phyloP scores from a whole-genome alignment of 2,113 vertebrate species.

The Tor tambroides region DNA sequence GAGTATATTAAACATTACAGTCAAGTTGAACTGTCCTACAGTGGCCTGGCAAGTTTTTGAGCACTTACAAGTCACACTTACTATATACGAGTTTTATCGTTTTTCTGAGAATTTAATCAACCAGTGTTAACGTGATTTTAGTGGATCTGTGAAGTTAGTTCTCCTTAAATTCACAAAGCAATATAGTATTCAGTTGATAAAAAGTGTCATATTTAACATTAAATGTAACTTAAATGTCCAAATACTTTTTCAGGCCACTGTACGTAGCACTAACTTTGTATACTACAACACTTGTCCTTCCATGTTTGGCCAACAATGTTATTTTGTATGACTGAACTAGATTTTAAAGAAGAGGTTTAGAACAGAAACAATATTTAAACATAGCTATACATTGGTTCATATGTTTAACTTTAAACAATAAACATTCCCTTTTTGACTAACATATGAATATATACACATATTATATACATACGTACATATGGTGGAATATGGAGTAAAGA shows the following conservation, averaged over 20 bases:
- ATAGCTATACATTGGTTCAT: slow-evolving; percentile 66
- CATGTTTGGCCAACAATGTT: not conserved
- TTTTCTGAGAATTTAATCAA: not conserved
- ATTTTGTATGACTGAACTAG: not conserved
- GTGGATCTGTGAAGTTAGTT: not conserved
- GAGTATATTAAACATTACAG: not conserved
- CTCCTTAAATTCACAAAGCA: too few species aligned
- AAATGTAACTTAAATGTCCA: not conserved
- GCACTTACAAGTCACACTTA: not conserved
- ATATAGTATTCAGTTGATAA: not conserved
- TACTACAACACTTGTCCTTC: not conserved
- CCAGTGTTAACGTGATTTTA: not conserved
- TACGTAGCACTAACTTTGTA: not conserved
- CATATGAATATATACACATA: slow-evolving; percentile 75
- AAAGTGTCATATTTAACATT: not conserved
- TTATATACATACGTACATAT: slow-evolving; percentile 61
- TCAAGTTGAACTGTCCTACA: not conserved
- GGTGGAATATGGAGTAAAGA: slow-evolving; percentile 63
- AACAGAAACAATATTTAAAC: slow-evolving; percentile 35
- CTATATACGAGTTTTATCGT: not conserved
- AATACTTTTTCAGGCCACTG: not conserved
- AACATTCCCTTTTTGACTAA: slow-evolving; percentile 76
- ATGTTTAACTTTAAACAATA: slow-evolving; percentile 66
- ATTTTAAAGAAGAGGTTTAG: slow-evolving; percentile 44
- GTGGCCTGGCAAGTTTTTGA: not conserved